Conservation (phyloP, 2,888 invertebrate species). For the Druceiella hillmani region DNA sequence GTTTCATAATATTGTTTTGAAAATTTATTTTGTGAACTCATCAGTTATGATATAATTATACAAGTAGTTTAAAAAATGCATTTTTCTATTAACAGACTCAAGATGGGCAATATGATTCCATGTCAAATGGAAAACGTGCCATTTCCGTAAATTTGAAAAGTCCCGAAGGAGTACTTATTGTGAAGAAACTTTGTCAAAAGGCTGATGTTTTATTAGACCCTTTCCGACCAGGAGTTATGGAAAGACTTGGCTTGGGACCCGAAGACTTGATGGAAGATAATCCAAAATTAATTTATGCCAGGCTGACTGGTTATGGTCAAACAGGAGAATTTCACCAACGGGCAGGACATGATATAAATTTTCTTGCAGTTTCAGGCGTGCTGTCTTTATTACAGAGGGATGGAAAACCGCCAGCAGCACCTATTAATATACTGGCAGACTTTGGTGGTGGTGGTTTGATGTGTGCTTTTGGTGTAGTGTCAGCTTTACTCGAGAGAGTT, state of each 20-base stretch:
- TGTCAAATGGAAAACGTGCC: constrained; percentile 80
- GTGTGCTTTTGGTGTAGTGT: constrained; percentile 83
- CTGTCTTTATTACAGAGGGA: constrained; percentile 73
- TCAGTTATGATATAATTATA: no score
- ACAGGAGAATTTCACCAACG: constrained; percentile 64
- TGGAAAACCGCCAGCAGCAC: constrained; percentile 66
- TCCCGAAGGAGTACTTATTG: constrained; percentile 58
- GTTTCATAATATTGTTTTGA: constrained; percentile 6
- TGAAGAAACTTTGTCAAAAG: constrained; percentile 60
- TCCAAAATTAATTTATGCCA: constrained; percentile 80
- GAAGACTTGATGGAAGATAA: constrained; percentile 62
- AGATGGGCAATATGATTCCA: constrained; percentile 55
- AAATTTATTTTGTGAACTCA: not conserved
- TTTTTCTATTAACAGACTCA: no score
- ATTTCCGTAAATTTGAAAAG: constrained; percentile 78
- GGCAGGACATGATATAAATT: constrained; percentile 98
- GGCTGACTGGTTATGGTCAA: constrained; percentile 93
- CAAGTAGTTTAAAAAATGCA: no score
- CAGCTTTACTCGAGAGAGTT: constrained; percentile 79
- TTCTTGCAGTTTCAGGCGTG: constrained; percentile 81
- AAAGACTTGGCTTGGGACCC: constrained; percentile 86
- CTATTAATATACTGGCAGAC: constrained; percentile 85
- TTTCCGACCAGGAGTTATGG: constrained; percentile 91
- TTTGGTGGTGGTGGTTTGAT: constrained; percentile 93
- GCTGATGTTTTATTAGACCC: constrained; percentile 94